Evolutionary conservation across 2,888 invertebrate genomes (phyloP).

Genomic region (Podabrus alpinus): DNA sequence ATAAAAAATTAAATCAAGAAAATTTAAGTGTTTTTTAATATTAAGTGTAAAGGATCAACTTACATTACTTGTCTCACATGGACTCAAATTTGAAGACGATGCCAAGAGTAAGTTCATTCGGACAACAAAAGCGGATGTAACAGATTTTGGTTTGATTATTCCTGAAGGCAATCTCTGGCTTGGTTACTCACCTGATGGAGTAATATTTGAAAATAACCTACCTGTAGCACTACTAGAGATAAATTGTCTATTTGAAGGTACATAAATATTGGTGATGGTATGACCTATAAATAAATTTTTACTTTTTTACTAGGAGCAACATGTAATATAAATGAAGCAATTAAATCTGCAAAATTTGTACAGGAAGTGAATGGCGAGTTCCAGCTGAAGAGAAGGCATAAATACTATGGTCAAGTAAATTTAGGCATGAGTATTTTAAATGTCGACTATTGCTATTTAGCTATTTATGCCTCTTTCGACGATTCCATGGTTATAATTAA

Average conservation of each 20-base stretch:
- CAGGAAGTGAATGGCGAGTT: background rate
- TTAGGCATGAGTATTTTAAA: background rate
- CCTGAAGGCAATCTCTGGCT: background rate
- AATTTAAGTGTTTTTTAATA: too few species aligned
- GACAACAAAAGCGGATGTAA: background rate
- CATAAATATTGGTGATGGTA: background rate
- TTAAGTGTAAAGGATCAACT: too few species aligned
- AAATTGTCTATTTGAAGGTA: constrained; percentile 7
- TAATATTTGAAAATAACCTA: background rate
- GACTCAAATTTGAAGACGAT: background rate
- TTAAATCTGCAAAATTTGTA: background rate
- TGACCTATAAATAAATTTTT: background rate
- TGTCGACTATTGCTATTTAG: background rate
- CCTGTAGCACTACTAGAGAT: background rate
- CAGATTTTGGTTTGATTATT: background rate
- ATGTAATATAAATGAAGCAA: background rate
- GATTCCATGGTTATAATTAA: background rate
- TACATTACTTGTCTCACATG: too few species aligned
- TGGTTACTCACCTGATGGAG: constrained; percentile 5
- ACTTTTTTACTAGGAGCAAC: background rate
- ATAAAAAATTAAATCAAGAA: too few species aligned
- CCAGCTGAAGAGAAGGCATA: background rate
- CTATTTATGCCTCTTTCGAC: background rate
- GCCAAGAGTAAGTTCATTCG: background rate
- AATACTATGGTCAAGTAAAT: constrained; percentile 1